Percentiles rank a stretch among this genome's conserved stretches.
Evolutionary conservation across 1,140 invertebrate genomes (phyloP).

Genomic region (Drosophila paulistorum): DNA sequence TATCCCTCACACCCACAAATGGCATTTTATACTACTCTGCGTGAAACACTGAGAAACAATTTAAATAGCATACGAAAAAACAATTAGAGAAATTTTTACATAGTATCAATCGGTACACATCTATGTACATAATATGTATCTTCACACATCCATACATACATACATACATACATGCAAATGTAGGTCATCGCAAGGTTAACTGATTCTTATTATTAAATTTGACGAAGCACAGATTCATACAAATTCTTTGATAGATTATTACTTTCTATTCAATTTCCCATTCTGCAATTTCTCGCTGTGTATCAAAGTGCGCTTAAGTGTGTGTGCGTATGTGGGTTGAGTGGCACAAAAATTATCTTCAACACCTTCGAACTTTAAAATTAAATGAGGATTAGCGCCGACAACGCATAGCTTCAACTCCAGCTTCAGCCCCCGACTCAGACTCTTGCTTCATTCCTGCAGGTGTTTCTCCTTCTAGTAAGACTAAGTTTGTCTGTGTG

Average conservation of each 20-base stretch:
- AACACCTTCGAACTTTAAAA: constrained; percentile 83
- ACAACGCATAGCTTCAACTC: constrained; percentile 60
- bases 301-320: constrained; percentile 1
- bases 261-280: not conserved
- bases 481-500: not conserved
- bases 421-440: constrained; percentile 1
- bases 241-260: no score
- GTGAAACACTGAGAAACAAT: constrained; percentile 19
- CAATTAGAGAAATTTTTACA: not conserved
- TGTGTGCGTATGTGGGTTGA: constrained; percentile 30
- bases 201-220: no score
- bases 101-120: not conserved
- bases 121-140: no score
- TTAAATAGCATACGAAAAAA: not conserved
- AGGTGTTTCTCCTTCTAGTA: not conserved
- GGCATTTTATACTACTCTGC: not conserved
- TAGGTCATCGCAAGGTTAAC: no score
- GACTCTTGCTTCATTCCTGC: not conserved
- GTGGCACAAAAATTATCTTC: constrained; percentile 82
- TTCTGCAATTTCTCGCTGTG: constrained; percentile 19
- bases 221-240: no score
- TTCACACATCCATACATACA: no score
- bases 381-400: constrained; percentile 83
- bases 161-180: no score
- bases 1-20: not conserved